Evolutionary conservation across 2,113 vertebrate genomes (phyloP).

Genomic region (Daboia siamensis): DNA sequence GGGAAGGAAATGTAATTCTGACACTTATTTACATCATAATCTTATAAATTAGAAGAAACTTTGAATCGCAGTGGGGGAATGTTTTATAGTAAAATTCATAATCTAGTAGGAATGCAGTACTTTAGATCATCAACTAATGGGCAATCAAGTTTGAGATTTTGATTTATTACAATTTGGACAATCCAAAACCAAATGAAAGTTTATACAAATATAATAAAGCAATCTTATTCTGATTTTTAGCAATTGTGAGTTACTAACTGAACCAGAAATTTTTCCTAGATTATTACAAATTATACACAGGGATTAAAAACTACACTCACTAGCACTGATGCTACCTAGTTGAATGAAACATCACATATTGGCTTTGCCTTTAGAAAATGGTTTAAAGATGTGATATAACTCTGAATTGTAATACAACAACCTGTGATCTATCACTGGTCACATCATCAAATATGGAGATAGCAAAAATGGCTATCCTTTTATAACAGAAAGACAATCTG

Average conservation of each 20-base stretch:
- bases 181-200: background rate
- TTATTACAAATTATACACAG: background rate
- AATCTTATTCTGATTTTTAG: background rate
- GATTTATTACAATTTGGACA: background rate
- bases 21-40: background rate
- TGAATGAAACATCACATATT: background rate
- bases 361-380: background rate
- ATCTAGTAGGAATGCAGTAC: background rate
- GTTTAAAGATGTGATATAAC: background rate
- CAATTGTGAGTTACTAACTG: background rate
- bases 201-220: background rate
- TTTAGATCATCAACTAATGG: background rate
- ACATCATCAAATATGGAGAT: background rate
- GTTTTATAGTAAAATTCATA: background rate
- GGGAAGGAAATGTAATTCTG: background rate
- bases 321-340: background rate
- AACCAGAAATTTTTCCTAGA: background rate
- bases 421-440: background rate
- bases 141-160: background rate
- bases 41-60: background rate
- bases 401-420: background rate
- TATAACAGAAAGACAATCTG: background rate
- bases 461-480: background rate
- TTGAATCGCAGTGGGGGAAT: background rate
- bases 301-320: background rate